Evolutionary conservation across 2,797 vertebrate species (phyloP).

Genomic region (Ceryle rudis): DNA sequence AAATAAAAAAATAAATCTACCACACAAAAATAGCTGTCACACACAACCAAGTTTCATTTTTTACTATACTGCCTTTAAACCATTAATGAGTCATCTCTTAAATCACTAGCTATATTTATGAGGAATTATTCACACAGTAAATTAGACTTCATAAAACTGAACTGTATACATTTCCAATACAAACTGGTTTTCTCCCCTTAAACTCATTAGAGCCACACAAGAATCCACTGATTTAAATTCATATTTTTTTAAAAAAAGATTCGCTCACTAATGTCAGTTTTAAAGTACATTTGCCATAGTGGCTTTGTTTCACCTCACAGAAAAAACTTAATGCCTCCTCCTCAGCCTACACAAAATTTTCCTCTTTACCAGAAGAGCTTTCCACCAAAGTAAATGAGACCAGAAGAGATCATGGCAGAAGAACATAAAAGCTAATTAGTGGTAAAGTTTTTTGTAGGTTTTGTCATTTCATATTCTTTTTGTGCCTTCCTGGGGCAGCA

Average conservation of each 20-base stretch:
- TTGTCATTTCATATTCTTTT: conserved; percentile 50
- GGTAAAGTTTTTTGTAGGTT: conserved; percentile 38
- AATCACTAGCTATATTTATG: conserved; percentile 58
- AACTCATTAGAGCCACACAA: background rate
- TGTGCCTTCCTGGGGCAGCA: background rate
- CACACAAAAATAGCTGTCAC: conserved; percentile 11
- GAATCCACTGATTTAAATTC: background rate
- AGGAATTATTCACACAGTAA: conserved; percentile 37
- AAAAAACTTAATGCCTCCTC: background rate
- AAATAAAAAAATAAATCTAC: background rate
- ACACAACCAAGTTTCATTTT: conserved; percentile 43
- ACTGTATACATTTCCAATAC: background rate
- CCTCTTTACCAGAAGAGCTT: conserved; percentile 19
- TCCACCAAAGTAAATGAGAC: conserved; percentile 28
- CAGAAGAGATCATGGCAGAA: background rate
- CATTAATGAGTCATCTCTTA: conserved; percentile 66
- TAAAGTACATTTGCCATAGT: background rate
- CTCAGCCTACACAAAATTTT: conserved; percentile 50
- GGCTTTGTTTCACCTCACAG: background rate
- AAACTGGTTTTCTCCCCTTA: background rate
- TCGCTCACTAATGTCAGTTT: background rate
- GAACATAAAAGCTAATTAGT: conserved; percentile 45
- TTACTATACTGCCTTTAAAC: conserved; percentile 52
- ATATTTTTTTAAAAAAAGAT: background rate
- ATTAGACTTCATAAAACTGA: background rate